Evolutionary conservation across 30 jellyfish, hydroid and myxozoan species (phyloP), one percentile per base, ranked within the genome.

Genomic region (Hydractinia symbiolongicarpus): DNA sequence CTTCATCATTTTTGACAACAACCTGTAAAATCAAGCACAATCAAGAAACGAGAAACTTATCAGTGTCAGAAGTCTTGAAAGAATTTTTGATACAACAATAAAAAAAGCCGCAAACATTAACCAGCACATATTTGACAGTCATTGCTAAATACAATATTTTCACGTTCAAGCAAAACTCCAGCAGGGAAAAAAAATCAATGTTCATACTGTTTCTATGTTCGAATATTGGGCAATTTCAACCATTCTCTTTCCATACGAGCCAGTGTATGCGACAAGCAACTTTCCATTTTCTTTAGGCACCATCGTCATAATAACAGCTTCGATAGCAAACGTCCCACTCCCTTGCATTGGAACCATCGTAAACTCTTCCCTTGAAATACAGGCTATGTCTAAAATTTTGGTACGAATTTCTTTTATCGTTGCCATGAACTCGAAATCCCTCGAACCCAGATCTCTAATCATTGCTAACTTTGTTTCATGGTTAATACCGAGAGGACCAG

Each of bases 401-500:
- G 58, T 54, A 60, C 97, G 88, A 57, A 90, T 85, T 61, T 30
- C 84, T 54, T 81, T 83, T 17, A 90, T 90, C 7, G 96, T 82
- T 15, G 86, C 67, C 21, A 84, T 83, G 70, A 90, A 90, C 75
- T 90, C 95, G 15, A 72, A 53, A 64, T 90, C 97, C 20, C 97
- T 72, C 19, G 92, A 83, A 7, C 97, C 97, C 17, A 90, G 85
- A 68, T 90, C 97, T 55, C 87, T 79, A 14, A 90, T 88, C 97
- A 90, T 90, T 4, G 97, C 91, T 44, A 81, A 83, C 79, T 85
- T 90, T 8, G 96, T 90, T 51, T 90, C 96, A 75, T 82, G 73
- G 88, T 91, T 90, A 79, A 90, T 96, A 58, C 95, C 97, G 51
- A 90, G 86, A 3, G 97, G 97, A 20, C 97, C 97, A 58, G 97